phyloP scores from a whole-genome alignment of 2,113 vertebrate species.

The Aptenodytes forsteri region DNA sequence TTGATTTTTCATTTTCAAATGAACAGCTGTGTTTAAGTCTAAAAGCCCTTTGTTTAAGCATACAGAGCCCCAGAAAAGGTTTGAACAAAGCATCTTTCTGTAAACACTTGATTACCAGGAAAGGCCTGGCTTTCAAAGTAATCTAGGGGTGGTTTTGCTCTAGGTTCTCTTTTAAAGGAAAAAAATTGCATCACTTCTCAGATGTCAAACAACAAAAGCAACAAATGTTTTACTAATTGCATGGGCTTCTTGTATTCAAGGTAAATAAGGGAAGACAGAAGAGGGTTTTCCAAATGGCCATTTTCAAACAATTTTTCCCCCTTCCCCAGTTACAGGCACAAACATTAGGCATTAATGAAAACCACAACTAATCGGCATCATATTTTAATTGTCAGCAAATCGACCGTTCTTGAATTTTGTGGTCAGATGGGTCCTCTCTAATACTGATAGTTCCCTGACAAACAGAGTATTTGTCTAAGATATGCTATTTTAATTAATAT shows the following conservation, averaged over 20 bases:
- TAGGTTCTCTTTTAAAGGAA: slow-evolving; percentile 21
- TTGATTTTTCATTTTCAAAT: slow-evolving; percentile 79
- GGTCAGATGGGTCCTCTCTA: neutral
- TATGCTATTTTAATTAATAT: neutral
- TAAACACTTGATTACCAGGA: slow-evolving; percentile 77
- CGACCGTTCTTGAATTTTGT: neutral
- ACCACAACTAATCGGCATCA: neutral
- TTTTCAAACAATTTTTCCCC: neutral
- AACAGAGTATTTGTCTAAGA: neutral
- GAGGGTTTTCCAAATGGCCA: neutral
- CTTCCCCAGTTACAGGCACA: neutral
- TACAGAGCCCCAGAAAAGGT: slow-evolving; percentile 71
- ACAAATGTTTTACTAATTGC: slow-evolving; percentile 9
- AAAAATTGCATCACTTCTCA: slow-evolving; percentile 36
- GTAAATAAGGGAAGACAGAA: neutral
- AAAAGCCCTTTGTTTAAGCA: slow-evolving; percentile 81
- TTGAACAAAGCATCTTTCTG: slow-evolving; percentile 75
- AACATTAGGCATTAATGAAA: neutral
- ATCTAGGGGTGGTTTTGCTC: neutral
- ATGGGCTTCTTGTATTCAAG: neutral
- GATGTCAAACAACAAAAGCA: slow-evolving; percentile 41
- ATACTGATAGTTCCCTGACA: neutral
- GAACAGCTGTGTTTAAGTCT: slow-evolving; percentile 84
- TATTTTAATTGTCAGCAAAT: neutral
- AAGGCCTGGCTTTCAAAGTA: slow-evolving; percentile 65